Base-by-base conservation (phyloP, 2,888 invertebrate species). In the Disparrhopalites patrizii region DNA sequence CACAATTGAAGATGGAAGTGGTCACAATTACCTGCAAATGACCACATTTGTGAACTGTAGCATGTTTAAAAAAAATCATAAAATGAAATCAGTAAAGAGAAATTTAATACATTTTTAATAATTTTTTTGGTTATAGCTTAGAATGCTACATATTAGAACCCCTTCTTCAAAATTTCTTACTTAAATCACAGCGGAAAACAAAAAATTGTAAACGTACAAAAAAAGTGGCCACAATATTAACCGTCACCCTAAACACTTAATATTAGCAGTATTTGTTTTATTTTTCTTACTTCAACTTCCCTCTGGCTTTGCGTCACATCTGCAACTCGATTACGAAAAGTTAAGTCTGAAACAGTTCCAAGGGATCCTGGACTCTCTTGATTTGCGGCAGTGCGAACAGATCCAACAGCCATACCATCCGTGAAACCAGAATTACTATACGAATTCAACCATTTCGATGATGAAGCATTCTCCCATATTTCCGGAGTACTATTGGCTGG, bases 231-330 rank as follows among this genome's bases (percentile, higher is more conserved):
- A n/a, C n/a, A n/a, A n/a, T n/a, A n/a, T n/a, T 47, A n/a, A n/a
- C 47, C 7, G 13, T n/a, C 8, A 47, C 47, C 18, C n/a, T 25
- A 28, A 27, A 7, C 54, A 27, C 8, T 18, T 56, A 8, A 18
- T 7, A 56, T 27, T 7, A 18, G 33, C 25, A 13, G 20, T 20
- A 57, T 40, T 36, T 25, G 13, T 23, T 31, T 38, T 65, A 50
- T 38, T 13, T 40, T 25, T 27, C 61, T 31, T 63, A 75, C 75
- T 69, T 75, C 75, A 20, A 75, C 73, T 68, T 75, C 75, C 18
- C 74, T 67, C 47, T 73, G 73, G 66, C 69, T 73, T 57, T 73
- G 72, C 33, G 70, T 68, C 56, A 75, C 70, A 55, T 75, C 70
- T 5, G 54, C 57, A 36, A 57, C 47, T 47, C 61, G 58, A 38